Evolutionary conservation across 2,888 invertebrate genomes (phyloP).

Genomic region (Stenotaenia linearis): DNA sequence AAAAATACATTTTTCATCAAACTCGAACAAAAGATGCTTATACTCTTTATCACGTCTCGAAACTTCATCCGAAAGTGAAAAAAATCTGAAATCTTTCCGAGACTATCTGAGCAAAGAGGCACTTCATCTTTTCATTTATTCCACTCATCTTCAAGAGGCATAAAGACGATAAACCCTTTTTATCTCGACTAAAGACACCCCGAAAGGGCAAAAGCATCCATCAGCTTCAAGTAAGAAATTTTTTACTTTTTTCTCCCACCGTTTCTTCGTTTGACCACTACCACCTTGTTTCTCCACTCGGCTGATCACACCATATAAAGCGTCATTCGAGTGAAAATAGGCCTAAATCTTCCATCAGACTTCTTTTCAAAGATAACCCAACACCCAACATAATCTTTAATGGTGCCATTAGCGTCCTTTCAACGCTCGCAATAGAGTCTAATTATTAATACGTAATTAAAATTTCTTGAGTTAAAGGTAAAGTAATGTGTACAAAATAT

Average conservation of each 20-base stretch:
- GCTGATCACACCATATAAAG: background rate
- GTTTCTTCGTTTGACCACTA: background rate
- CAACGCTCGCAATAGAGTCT: too few relatives aligned
- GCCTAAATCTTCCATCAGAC: too few relatives aligned
- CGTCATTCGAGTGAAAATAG: too few relatives aligned
- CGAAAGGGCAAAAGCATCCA: background rate
- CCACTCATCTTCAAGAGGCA: background rate
- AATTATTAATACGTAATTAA: too few relatives aligned
- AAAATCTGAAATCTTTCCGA: background rate
- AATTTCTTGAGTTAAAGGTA: too few relatives aligned
- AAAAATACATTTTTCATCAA: background rate
- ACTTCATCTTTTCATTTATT: background rate
- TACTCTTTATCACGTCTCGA: too few relatives aligned
- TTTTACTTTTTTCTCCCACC: background rate
- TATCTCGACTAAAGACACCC: background rate
- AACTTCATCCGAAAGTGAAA: too few relatives aligned
- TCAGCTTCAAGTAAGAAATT: background rate
- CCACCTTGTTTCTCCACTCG: background rate
- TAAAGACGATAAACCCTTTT: conserved; percentile 10
- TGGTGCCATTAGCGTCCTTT: too few relatives aligned
- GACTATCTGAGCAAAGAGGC: background rate
- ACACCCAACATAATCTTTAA: background rate
- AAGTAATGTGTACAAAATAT: background rate
- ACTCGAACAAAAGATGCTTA: background rate
- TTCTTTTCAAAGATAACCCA: background rate